Evolutionary conservation across 2,797 vertebrate genomes (phyloP).

Genomic region (Eidolon dupreanum): DNA sequence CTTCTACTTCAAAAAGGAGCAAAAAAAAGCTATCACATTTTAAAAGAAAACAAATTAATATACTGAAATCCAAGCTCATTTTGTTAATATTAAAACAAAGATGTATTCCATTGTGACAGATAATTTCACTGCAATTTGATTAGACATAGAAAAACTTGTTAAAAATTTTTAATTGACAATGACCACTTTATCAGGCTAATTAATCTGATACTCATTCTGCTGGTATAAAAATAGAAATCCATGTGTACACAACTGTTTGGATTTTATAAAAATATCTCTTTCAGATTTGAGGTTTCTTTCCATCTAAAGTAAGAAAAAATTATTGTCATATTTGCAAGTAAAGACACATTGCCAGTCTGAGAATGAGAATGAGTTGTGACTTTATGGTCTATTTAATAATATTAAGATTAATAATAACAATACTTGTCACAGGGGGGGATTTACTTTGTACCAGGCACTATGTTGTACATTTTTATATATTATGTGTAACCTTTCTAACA

Average conservation of each 20-base stretch:
- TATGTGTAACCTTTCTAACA: not conserved
- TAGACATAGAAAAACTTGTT: not conserved
- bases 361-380: not conserved
- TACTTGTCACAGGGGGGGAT: not conserved
- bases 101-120: not conserved
- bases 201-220: not conserved
- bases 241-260: not conserved
- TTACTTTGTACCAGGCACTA: not conserved
- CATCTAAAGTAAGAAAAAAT: not conserved
- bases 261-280: conserved; percentile 7
- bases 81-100: conserved; percentile 46
- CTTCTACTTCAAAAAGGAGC: conserved; percentile 19
- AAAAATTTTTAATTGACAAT: not conserved
- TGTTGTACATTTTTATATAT: not conserved
- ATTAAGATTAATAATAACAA: not conserved
- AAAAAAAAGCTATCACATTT: not conserved
- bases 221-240: conserved; percentile 25
- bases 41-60: conserved; percentile 19
- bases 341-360: not conserved
- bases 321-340: not conserved
- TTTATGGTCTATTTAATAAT: not conserved
- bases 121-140: not conserved
- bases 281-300: not conserved
- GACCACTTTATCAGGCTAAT: not conserved
- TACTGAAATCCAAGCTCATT: not conserved